Percentiles rank a stretch among this genome's conserved stretches.
These are phyloP conservation scores for Pseudomyrmex gracilis DNA, from an alignment of 1,140 invertebrate species.

Conservation along the genomic window DNA sequence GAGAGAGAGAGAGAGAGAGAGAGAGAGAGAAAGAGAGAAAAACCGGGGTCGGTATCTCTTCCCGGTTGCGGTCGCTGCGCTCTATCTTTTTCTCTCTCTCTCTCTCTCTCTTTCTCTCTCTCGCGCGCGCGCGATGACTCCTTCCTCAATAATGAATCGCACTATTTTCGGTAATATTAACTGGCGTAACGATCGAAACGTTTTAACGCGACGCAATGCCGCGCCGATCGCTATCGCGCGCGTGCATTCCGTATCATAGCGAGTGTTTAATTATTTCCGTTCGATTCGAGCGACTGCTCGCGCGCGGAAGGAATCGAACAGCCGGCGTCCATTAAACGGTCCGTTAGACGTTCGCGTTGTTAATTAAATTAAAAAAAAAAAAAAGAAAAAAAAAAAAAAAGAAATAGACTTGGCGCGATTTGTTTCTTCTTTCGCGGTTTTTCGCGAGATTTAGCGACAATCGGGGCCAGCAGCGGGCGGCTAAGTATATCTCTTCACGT, in stretches of 20 bases:
- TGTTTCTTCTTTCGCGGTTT: constrained; percentile 5
- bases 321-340: background rate
- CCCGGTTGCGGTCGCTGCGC: too few relatives aligned
- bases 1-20: too few relatives aligned
- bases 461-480: constrained; percentile 30
- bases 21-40: too few relatives aligned
- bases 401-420: too few relatives aligned
- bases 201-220: background rate
- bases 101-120: too few relatives aligned
- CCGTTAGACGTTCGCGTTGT: constrained; percentile 30
- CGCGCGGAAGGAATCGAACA: background rate
- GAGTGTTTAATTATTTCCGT: constrained; percentile 33
- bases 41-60: too few relatives aligned
- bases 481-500: constrained; percentile 61
- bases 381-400: too few relatives aligned
- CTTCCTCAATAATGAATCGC: constrained; percentile 1
- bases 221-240: background rate
- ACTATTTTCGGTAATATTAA: background rate
- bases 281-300: background rate
- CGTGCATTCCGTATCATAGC: constrained; percentile 3
- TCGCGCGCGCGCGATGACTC: background rate
- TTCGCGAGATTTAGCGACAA: constrained; percentile 37
- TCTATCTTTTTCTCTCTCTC: too few relatives aligned
- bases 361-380: constrained; percentile 38
- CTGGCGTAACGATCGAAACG: background rate